Conservation (phyloP, 2,113 vertebrate species). For the Pseudonaja textilis region DNA sequence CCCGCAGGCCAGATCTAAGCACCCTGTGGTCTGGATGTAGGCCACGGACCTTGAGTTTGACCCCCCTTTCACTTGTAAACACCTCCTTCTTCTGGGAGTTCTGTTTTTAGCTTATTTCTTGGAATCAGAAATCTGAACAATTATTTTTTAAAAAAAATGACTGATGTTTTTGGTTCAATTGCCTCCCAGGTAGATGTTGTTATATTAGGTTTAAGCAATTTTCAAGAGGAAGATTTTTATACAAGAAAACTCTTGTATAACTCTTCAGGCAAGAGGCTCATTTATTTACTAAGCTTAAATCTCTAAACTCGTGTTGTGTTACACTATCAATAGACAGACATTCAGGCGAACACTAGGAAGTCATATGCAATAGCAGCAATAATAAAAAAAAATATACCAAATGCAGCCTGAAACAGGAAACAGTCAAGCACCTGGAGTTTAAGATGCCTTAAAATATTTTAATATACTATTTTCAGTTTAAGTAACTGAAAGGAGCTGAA, state of each 20-base stretch:
- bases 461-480: not conserved
- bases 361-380: not conserved
- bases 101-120: not conserved
- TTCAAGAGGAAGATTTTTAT: not conserved
- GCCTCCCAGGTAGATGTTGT: not conserved
- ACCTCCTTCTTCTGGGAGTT: not conserved
- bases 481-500: not conserved
- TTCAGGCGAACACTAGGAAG: not conserved
- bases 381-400: not conserved
- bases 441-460: not conserved
- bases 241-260: not conserved
- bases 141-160: not conserved
- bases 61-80: not conserved
- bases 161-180: not conserved
- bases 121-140: not conserved
- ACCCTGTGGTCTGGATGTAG: too few species aligned
- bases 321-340: not conserved
- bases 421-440: not conserved
- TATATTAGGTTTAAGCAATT: not conserved
- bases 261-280: not conserved
- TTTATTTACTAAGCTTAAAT: not conserved
- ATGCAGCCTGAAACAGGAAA: not conserved
- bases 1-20: too few species aligned
- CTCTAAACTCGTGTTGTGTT: not conserved
- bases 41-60: too few species aligned